Percentiles rank a stretch among this genome's conserved stretches.
These are phyloP conservation scores for Andrena minutula DNA, from an alignment of 2,888 invertebrate species.

Conservation along the genomic window DNA sequence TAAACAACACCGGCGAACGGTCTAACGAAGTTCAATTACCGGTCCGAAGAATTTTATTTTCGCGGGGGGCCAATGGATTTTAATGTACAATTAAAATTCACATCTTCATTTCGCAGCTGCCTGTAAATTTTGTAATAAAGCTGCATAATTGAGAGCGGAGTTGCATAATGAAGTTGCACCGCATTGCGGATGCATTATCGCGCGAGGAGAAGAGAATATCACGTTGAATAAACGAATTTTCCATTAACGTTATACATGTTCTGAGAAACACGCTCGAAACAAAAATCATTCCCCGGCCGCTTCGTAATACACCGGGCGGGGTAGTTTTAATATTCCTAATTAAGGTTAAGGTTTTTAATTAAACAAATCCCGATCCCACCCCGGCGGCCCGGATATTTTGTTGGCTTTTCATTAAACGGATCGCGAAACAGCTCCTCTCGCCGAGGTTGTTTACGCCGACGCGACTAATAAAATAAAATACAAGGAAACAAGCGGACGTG, in stretches of 20 bases:
- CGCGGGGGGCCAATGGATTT: conserved; percentile 31
- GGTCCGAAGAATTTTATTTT: conserved; percentile 31
- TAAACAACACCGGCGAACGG: conserved; percentile 31
- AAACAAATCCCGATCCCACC: conserved; percentile 16
- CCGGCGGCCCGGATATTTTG: neutral
- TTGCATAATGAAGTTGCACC: conserved; percentile 52
- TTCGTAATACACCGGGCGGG: neutral
- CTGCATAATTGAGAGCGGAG: conserved; percentile 46
- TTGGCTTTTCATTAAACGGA: conserved; percentile 35
- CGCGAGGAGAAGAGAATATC: conserved; percentile 9
- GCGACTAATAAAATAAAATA: neutral
- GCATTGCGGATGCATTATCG: conserved; percentile 21
- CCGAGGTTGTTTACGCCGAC: neutral
- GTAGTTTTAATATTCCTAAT: conserved; percentile 40
- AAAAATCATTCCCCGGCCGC: neutral
- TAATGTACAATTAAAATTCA: conserved; percentile 57
- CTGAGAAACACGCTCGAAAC: conserved; percentile 1
- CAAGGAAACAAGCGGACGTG: neutral
- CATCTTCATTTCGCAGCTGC: neutral
- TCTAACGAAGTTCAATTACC: conserved; percentile 40
- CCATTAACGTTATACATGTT: conserved; percentile 18
- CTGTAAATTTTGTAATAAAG: conserved; percentile 54
- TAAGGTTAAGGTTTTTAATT: conserved; percentile 34
- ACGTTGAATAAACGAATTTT: conserved; percentile 35
- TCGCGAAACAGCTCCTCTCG: neutral